A percentile compares a stretch with the other conserved stretches of the same genome.
Evolutionary conservation across 2,888 invertebrate genomes (phyloP).

Genomic region (Reticulitermes lucifugus): DNA sequence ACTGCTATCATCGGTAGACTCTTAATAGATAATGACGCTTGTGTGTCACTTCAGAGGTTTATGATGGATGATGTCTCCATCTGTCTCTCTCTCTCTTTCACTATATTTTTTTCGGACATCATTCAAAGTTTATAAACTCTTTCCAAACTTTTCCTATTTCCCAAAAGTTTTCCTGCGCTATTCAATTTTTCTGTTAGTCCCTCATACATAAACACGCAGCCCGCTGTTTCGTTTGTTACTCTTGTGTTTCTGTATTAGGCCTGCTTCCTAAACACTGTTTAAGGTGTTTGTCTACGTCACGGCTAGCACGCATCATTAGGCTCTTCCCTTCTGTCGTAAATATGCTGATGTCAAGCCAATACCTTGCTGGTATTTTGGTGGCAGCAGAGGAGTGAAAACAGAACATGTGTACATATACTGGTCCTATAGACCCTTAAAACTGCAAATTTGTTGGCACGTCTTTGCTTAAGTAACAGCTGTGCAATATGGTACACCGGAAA

Average conservation of each 20-base stretch:
- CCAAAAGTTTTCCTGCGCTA: slow-evolving; percentile 12
- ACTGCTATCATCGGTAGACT: not conserved
- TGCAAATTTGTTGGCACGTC: not conserved
- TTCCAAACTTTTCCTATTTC: slow-evolving; percentile 38
- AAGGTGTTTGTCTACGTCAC: not conserved
- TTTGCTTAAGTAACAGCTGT: not conserved
- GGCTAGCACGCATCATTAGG: slow-evolving; percentile 10
- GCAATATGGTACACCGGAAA: not conserved
- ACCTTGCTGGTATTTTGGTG: not conserved
- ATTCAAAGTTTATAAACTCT: slow-evolving; percentile 37
- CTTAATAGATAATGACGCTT: slow-evolving; percentile 35
- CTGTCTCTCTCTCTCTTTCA: slow-evolving; percentile 3
- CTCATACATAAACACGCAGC: slow-evolving; percentile 29
- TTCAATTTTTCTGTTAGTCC: not conserved
- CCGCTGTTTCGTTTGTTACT: not conserved
- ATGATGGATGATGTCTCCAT: slow-evolving; percentile 34
- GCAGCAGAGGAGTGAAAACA: not conserved
- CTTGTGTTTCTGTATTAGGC: not conserved
- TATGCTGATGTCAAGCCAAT: not conserved
- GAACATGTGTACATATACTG: not conserved
- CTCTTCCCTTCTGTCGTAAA: not conserved
- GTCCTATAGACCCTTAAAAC: not conserved
- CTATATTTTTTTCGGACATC: slow-evolving; percentile 35
- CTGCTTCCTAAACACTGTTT: not conserved
- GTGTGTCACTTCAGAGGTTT: slow-evolving; percentile 20